phyloP scores from a whole-genome alignment of 2,797 vertebrate genomes.

The Semotilus atromaculatus region DNA sequence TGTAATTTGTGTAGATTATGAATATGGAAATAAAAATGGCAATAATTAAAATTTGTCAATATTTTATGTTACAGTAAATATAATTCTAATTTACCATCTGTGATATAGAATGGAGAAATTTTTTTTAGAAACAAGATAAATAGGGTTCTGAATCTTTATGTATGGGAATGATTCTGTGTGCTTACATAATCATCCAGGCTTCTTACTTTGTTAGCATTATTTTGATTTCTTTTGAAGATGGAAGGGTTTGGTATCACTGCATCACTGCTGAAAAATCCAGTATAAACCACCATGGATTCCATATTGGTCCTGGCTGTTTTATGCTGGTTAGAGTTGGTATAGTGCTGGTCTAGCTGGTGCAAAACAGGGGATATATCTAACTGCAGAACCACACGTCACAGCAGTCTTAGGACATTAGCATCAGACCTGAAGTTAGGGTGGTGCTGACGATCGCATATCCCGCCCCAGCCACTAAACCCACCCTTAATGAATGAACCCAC shows the following conservation, averaged over 20 bases:
- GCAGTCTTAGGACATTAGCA: background rate
- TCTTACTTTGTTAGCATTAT: background rate
- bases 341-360: background rate
- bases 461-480: background rate
- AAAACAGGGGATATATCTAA: background rate
- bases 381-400: background rate
- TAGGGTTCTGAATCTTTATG: constrained; percentile 13
- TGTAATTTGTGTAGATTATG: background rate
- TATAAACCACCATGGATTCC: background rate
- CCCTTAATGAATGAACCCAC: background rate
- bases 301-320: background rate
- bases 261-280: background rate
- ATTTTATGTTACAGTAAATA: background rate
- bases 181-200: background rate
- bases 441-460: background rate
- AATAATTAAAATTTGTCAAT: background rate
- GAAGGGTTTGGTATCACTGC: background rate
- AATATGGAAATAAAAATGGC: background rate
- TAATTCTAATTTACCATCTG: background rate
- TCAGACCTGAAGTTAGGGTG: background rate
- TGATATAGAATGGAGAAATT: background rate
- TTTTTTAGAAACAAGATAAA: background rate
- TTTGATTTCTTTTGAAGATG: background rate
- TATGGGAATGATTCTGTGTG: background rate
- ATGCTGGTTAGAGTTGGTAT: background rate